phyloP scores from a whole-genome alignment of 92 coral and sea anemone species.

The Actinostola sp. region DNA sequence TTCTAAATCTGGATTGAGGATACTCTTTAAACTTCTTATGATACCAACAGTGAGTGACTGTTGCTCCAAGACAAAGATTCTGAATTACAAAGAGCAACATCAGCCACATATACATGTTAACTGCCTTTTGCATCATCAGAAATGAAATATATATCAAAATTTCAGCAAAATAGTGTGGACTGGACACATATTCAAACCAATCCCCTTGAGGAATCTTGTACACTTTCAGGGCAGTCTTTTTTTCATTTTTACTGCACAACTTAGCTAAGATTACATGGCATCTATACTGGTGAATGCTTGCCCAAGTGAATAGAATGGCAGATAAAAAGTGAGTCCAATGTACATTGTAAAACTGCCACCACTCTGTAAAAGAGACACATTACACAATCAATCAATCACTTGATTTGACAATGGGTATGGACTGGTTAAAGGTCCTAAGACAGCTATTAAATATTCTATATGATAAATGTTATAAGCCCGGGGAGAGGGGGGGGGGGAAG shows the following conservation, averaged over 20 bases:
- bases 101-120: constrained; percentile 60
- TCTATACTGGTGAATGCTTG: constrained; percentile 82
- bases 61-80: constrained; percentile 79
- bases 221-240: constrained; percentile 33
- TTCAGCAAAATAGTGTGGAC: constrained; percentile 97
- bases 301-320: constrained; percentile 73
- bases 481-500: too few relatives aligned
- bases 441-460: too few relatives aligned
- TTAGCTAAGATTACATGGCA: constrained; percentile 87
- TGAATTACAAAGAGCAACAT: constrained; percentile 74
- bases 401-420: too few relatives aligned
- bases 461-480: too few relatives aligned
- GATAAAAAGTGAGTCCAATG: constrained; percentile 68
- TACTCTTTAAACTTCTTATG: constrained; percentile 76
- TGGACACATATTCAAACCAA: constrained; percentile 86
- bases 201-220: constrained; percentile 91
- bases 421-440: too few relatives aligned
- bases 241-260: constrained; percentile 46
- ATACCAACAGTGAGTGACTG: constrained; percentile 89
- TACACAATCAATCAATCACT: too few relatives aligned
- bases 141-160: constrained; percentile 84
- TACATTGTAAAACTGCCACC: constrained; percentile 58
- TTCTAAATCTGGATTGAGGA: constrained; percentile 67
- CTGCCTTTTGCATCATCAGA: constrained; percentile 65
- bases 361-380: constrained; percentile 23